Evolutionary conservation across 2,797 vertebrate species (phyloP), one percentile per base, ranked within the genome.

Genomic region (Acipenser ruthenus): DNA sequence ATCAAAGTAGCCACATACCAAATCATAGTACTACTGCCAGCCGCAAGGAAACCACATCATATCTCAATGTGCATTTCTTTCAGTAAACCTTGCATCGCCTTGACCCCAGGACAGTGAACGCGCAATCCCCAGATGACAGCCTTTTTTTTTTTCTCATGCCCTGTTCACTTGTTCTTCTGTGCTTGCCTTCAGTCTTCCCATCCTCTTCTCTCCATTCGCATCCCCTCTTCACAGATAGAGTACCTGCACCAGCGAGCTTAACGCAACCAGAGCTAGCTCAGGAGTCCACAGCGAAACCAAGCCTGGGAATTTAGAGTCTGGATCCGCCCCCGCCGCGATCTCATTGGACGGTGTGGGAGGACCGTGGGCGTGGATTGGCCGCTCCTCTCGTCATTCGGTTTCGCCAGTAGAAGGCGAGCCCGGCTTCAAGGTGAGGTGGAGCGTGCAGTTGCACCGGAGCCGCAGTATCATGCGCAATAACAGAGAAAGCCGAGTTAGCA

Each of bases 401-500:
- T 84, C 85, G 89, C 84, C 79, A 73, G 68, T 64, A 74, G 78
- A 75, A 77, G 83, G 79, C 80, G 82, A 82, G 89, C 83, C 86
- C 80, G 82, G 85, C 88, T 89, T 93, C 93, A 95, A 95, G 94
- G 92, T 95, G 92, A 94, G 95, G 94, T 95, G 95, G 87, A 90
- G 92, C 87, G 93, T 89, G 87, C 87, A 81, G 83, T 86, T 83
- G 91, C 87, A 83, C 89, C 84, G 79, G 90, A 93, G 84, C 94
- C 93, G 95, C 95, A 98, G 95, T 93, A 94, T 97, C 93, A 95
- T 98, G 95, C 95, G 95, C 95, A 97, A 83, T 95, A 93, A 91
- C 80, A 75, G 82, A 77, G 79, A 37, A 37, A 86, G 82, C 79
- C 77, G 84, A 70, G 79, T 80, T 78, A 81, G 80, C 80, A 72